Base-by-base conservation (phyloP, 2,888 invertebrate species). In the Lymantria monacha region DNA sequence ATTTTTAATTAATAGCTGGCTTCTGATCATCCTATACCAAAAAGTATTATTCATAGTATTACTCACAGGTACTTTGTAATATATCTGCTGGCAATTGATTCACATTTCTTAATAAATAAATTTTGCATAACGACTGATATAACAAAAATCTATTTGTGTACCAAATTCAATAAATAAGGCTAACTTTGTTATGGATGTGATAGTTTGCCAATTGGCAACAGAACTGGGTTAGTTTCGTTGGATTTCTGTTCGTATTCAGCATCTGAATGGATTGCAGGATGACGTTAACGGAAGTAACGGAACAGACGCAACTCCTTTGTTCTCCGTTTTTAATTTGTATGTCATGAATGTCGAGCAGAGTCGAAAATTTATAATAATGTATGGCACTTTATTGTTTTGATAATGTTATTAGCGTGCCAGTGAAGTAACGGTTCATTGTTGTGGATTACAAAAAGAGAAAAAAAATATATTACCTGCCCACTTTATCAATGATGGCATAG, bases 231-330 rank as follows among this genome's bases (percentile, higher is more conserved):
- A 68, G 63, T 64, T 64, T 71, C 58, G 59, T 64, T 66, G 57
- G 52, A 57, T 59, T 59, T 51, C 47, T 69, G 69, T 74, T 64
- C 75, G 73, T 70, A 73, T 76, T 70, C 70, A 73, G 66, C 66
- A 70, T 70, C 72, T 67, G 67, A 65, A 62, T 63, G 54, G 61
- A 66, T 49, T 58, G 57, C 58, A 69, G 57, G 48, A 61, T 79
- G 75, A 79, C 78, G 79, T 71, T 63, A 67, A 59, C 81, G 81
- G 81, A 81, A 74, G 67, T 81, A 81, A 81, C 81, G 81, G 81
- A 62, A 70, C 63, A 47, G 52, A 55, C 54, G 62, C 63, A 71
- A 58, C 68, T 73, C 74, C 72, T 77, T 78, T 78, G 78, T 78
- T 76, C 70, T 73, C 57, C 52, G 56, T 57, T 66, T 71, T 70